Percentiles rank a stretch among this genome's conserved stretches.
phyloP scores from a whole-genome alignment of 2,113 vertebrate species.

The Pygoscelis antarcticus region DNA sequence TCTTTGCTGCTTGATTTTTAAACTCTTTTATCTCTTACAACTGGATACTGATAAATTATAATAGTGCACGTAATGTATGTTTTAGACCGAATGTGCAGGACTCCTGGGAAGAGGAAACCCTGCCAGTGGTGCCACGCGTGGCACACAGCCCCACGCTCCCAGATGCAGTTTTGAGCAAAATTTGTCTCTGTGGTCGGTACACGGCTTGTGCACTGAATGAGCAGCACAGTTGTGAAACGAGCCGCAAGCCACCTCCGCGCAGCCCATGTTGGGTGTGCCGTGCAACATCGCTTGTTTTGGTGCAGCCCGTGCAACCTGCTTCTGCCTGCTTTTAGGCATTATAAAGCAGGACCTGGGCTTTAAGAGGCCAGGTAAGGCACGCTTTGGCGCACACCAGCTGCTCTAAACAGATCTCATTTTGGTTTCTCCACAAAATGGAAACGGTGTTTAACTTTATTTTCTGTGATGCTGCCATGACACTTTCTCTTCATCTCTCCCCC shows the following conservation, averaged over 20 bases:
- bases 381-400: accelerated
- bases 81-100: background rate
- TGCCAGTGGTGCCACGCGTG: accelerated
- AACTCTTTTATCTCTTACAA: background rate
- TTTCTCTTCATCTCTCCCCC: background rate
- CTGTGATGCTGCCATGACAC: background rate
- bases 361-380: accelerated
- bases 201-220: accelerated
- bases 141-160: accelerated
- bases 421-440: background rate
- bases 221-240: accelerated
- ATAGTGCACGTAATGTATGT: accelerated
- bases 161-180: accelerated
- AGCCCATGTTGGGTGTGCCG: accelerated
- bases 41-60: background rate
- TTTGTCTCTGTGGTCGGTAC: accelerated
- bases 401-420: background rate
- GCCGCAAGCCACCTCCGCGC: accelerated
- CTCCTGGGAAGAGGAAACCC: no score
- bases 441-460: background rate
- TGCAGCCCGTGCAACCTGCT: background rate
- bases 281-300: accelerated
- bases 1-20: background rate
- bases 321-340: accelerated
- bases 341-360: background rate